Base-by-base conservation (phyloP, 2,888 invertebrate species). In the Hypomecis atomaria region DNA sequence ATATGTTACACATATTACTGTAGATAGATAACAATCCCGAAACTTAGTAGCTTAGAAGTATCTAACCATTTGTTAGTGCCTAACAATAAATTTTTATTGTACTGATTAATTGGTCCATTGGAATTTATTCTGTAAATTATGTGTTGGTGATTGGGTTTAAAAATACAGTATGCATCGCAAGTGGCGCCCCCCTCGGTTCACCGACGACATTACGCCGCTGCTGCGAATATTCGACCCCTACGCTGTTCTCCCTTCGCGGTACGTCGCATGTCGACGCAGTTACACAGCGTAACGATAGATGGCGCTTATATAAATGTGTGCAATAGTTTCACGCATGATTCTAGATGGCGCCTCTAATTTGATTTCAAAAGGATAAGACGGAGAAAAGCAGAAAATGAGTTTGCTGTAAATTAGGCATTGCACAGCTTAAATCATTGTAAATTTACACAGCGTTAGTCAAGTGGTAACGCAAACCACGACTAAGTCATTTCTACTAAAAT, bases 161-260 rank as follows among this genome's bases (percentile, higher is more conserved):
- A 84, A 86, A 87, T 79, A 78, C 91, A 96, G 96, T 90, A 94
- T 94, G 86, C 95, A 96, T 93, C 96, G 96, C 92, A 96, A 96
- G 90, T 97, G 97, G 97, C 95, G 96, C 80, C 96, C 96, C 83
- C 96, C 96, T 77, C 94, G 96, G 90, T 95, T 96, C 94, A 94
- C 95, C 78, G 95, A 95, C 81, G 96, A 96, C 93, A 96, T 96
- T 85, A 95, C 95, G 83, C 96, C 95, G 90, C 93, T 96, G 88
- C 94, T 95, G 91, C 94, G 95, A 88, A 94, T 96, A 90, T 96
- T 96, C 94, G 96, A 95, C 95, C 96, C 95, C 75, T 93, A 94
- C 82, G 94, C 95, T 81, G 93, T 94, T 76, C 91, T 89, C 66
- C 90, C 92, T 71, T 72, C 78, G 87, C 93, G 93, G 93, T 93